Conservation (phyloP, 2,797 vertebrate genomes). For the Pipistrellus pipistrellus region DNA sequence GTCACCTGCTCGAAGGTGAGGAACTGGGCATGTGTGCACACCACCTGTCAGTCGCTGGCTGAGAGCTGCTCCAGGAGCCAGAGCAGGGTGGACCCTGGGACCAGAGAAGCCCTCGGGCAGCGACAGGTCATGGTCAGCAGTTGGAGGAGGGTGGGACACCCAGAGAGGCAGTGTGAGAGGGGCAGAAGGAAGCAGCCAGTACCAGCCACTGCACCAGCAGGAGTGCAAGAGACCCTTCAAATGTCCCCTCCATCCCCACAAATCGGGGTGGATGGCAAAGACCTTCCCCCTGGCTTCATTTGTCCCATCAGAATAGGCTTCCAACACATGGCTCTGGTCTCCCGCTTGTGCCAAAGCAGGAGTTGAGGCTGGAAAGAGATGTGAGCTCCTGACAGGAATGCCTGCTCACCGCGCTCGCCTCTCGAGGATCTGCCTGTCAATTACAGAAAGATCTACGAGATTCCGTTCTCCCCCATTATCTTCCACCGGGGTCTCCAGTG, state of each 20-base stretch:
- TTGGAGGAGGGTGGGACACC: not conserved
- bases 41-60: not conserved
- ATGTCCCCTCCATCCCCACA: not conserved
- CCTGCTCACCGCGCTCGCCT: not conserved
- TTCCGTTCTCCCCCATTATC: slow-evolving; percentile 70
- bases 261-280: not conserved
- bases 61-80: not conserved
- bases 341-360: slow-evolving; percentile 64
- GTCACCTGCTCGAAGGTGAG: not conserved
- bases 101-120: not conserved
- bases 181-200: not conserved
- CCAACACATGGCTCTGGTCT: not conserved
- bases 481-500: slow-evolving; percentile 69
- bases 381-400: slow-evolving; percentile 39
- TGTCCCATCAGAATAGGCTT: slow-evolving; percentile 11
- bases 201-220: not conserved
- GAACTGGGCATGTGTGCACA: not conserved
- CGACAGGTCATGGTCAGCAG: not conserved
- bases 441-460: slow-evolving; percentile 70
- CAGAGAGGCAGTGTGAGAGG: not conserved
- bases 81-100: not conserved
- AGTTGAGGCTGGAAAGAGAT: slow-evolving; percentile 51
- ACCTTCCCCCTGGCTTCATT: not conserved
- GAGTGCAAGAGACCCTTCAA: not conserved
- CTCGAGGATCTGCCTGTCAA: slow-evolving; percentile 72